Evolutionary conservation across 2,113 vertebrate species (phyloP), one percentile per base, ranked within the genome.

Genomic region (Cyprinus carpio): DNA sequence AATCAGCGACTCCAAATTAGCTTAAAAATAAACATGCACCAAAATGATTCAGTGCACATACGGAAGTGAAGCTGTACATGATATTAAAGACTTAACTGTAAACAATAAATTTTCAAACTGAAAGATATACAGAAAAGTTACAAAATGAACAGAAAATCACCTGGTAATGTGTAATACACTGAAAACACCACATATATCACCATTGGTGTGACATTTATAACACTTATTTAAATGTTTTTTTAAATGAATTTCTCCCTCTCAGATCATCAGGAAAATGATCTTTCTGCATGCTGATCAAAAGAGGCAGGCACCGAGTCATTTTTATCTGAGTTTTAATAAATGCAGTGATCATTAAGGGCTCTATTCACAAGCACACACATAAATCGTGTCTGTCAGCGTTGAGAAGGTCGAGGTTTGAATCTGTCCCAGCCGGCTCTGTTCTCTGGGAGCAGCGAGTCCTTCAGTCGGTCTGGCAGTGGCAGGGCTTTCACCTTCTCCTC

Each of bases 401-500:
- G 86, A 76, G 67, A 91, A 13, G 83, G 84, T 9, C 90, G 86
- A 15, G 93, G 92, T 64, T 89, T 93, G 81, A 94, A 94, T 83
- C 89, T 58, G 87, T 90, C 92, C 93, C 92, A 94, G 64, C 93
- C 92, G 1, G 92, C 90, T 76, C 87, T 91, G 25, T 60, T 81
- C 83, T 96, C 95, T 0, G 96, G 95, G 77, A 97, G 93, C 11
- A 99, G 94, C 77, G 95, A 97, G 92, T 95, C 94, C 91, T 98
- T 99, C 23, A 98, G 92, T 90, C 96, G 91, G 91, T 96, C 96
- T 0, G 98, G 98, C 88, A 99, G 92, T 9, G 97, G 97, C 18
- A 99, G 92, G 18, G 94, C 93, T 82, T 93, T 94, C 74, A 98
- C 94, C 88, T 95, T 95, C n/a, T 91, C 84, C 1, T 95, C 96